A percentile compares a stretch with the other conserved stretches of the same genome.
These are phyloP conservation scores for Drosophila lutescens DNA, from an alignment of 2,888 invertebrate genomes.

Conservation along the genomic window DNA sequence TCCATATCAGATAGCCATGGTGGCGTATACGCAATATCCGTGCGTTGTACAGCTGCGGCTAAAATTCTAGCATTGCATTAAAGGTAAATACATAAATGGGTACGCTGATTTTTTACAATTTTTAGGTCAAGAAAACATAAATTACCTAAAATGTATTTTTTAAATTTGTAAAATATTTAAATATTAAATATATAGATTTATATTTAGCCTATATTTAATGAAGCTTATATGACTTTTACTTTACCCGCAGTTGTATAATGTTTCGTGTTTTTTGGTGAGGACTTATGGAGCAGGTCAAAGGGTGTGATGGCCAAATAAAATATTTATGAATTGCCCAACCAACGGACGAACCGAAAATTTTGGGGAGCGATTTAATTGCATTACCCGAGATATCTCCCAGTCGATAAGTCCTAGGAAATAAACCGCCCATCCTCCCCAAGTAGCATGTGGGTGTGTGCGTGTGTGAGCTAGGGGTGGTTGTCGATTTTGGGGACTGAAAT, in stretches of 20 bases:
- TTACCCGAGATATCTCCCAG: slow-evolving; percentile 60
- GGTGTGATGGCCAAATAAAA: slow-evolving; percentile 71
- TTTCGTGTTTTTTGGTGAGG: slow-evolving; percentile 10
- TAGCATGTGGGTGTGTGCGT: slow-evolving; percentile 34
- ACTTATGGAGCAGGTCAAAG: slow-evolving; percentile 53
- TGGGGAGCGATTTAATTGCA: slow-evolving; percentile 68
- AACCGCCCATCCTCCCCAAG: slow-evolving; percentile 20
- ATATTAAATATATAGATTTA: too few species aligned
- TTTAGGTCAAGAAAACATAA: too few species aligned
- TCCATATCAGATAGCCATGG: slow-evolving; percentile 59
- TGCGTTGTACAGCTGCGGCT: slow-evolving; percentile 3
- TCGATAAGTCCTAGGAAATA: slow-evolving; percentile 60
- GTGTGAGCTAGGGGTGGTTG: slow-evolving; percentile 26
- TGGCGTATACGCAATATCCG: slow-evolving; percentile 69
- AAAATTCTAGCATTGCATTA: background rate
- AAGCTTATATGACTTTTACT: background rate
- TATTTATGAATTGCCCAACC: slow-evolving; percentile 73
- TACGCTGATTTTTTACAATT: too few species aligned
- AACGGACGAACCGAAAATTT: slow-evolving; percentile 42
- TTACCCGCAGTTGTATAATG: slow-evolving; percentile 5
- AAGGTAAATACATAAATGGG: too few species aligned
- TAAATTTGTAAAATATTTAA: too few species aligned
- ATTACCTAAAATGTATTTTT: too few species aligned
- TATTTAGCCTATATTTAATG: too few species aligned
- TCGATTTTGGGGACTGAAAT: slow-evolving; percentile 40